Evolutionary conservation across 2,113 vertebrate species (phyloP), one percentile per base, ranked within the genome.

Genomic region (Phalacrocorax pelagicus): DNA sequence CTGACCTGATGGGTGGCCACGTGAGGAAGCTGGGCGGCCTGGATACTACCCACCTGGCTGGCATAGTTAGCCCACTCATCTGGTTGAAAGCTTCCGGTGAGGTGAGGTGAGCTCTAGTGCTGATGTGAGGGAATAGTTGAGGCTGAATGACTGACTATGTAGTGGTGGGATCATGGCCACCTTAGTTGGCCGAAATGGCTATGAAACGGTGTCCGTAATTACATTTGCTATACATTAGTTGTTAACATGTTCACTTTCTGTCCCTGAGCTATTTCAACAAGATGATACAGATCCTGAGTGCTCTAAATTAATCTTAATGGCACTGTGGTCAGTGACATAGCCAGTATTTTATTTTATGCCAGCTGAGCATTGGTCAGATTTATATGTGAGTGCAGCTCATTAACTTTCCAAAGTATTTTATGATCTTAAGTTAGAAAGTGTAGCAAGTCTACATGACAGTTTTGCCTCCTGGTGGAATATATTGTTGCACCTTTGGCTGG

Each of bases 371-470:
- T 96, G 62, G 61, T 91, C 34, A 46, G 78, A 96, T 96, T 96
- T 97, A 96, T 97, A 79, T 90, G 44, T 22, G 34, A 92, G 44
- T 91, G 84, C 87, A 96, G 91, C 89, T 97, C 93, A 96, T 96
- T 96, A 97, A 95, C 87, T 97, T 96, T 59, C 78, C 34, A 16
- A 89, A 90, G 78, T 89, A 87, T 92, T 96, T 97, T 91, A 96
- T 89, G 89, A 90, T 92, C 78, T 69, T 61, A 69, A 79, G 81
- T 96, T 95, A 92, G 81, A 91, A 95, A 91, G 44, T 44, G 81
- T 65, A 51, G 61, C 27, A 24, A 72, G 57, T 90, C 72, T 92
- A 34, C 52, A 10, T 65, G 81, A 75, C 73, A 72, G 66, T 90
- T 91, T 94, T 87, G 78, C 47, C 27, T 94, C 30, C 69, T 63